Percentiles rank a stretch among this genome's conserved stretches.
phyloP scores from a whole-genome alignment of 37 sponge, comb jelly and placozoan species.

The Halichondria panicea region DNA sequence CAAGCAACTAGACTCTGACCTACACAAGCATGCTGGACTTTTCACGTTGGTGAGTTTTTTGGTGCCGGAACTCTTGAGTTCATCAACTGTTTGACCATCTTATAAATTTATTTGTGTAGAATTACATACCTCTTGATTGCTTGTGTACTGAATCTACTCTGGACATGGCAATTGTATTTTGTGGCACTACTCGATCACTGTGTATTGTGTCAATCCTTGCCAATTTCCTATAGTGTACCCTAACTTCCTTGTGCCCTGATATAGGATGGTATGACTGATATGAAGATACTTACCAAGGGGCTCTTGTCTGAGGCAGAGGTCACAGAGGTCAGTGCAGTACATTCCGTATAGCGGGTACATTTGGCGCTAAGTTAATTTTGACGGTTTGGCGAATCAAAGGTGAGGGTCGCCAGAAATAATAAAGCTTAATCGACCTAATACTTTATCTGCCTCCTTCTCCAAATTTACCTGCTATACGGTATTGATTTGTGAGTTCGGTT shows the following conservation, averaged over 20 bases:
- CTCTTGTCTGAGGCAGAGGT: slow-evolving; percentile 66
- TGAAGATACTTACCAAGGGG: slow-evolving; percentile 60
- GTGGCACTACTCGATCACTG: neutral
- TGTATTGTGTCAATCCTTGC: neutral
- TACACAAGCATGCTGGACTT: slow-evolving; percentile 62
- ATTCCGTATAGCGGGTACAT: too few relatives aligned
- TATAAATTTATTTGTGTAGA: neutral
- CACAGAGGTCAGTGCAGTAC: slow-evolving; percentile 59
- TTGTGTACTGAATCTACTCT: neutral
- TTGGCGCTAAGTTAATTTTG: too few relatives aligned
- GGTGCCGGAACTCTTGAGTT: neutral
- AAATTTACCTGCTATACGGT: too few relatives aligned
- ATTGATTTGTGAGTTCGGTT: too few relatives aligned
- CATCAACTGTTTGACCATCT: neutral
- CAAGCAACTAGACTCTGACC: slow-evolving; percentile 73
- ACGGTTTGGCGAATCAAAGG: too few relatives aligned
- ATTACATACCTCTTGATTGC: neutral
- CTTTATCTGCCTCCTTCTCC: too few relatives aligned
- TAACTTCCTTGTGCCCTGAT: neutral
- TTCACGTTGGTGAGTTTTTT: slow-evolving; percentile 46
- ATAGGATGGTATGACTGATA: slow-evolving; percentile 67
- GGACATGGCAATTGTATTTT: neutral
- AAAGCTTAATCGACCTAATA: too few relatives aligned
- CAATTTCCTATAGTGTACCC: neutral
- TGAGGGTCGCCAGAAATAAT: too few relatives aligned